Conservation (phyloP, 2,797 vertebrate genomes). For the Fratercula arctica region DNA sequence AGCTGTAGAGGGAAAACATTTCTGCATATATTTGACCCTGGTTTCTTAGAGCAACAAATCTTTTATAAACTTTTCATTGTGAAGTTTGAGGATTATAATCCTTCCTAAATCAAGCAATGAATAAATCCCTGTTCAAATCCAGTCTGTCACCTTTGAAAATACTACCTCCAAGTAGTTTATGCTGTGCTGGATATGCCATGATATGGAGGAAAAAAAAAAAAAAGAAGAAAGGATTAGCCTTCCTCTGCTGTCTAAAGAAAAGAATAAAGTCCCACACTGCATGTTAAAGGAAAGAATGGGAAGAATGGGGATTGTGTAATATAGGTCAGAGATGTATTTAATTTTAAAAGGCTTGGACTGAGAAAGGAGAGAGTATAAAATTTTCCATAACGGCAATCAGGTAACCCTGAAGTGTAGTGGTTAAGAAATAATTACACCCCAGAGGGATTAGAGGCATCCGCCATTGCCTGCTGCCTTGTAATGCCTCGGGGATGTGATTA, state of each 20-base stretch:
- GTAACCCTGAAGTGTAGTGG: conserved; percentile 54
- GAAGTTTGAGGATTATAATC: conserved; percentile 33
- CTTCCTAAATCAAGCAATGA: conserved; percentile 39
- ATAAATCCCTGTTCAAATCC: conserved; percentile 10
- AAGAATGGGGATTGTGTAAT: conserved; percentile 48
- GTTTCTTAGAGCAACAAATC: not conserved
- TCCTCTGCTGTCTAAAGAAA: conserved; percentile 41
- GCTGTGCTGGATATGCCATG: not conserved
- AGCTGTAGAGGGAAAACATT: not conserved
- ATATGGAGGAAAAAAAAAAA: not conserved
- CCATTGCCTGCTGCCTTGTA: conserved; percentile 16
- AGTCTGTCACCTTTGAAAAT: conserved; percentile 2
- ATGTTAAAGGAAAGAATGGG: conserved; percentile 31
- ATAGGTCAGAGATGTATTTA: conserved; percentile 62
- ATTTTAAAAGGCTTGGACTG: conserved; percentile 26
- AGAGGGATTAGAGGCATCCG: conserved; percentile 13
- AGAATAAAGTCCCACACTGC: conserved; percentile 22
- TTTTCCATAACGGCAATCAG: conserved; percentile 28
- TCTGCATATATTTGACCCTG: not conserved
- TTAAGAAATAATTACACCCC: conserved; percentile 65
- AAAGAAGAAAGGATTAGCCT: not conserved
- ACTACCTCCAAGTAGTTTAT: not conserved
- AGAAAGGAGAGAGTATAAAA: conserved; percentile 30
- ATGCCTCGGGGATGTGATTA: conserved; percentile 54
- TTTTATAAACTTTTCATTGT: conserved; percentile 4